phyloP scores from a whole-genome alignment of 2,888 invertebrate genomes.

The Heliconius ethilla region DNA sequence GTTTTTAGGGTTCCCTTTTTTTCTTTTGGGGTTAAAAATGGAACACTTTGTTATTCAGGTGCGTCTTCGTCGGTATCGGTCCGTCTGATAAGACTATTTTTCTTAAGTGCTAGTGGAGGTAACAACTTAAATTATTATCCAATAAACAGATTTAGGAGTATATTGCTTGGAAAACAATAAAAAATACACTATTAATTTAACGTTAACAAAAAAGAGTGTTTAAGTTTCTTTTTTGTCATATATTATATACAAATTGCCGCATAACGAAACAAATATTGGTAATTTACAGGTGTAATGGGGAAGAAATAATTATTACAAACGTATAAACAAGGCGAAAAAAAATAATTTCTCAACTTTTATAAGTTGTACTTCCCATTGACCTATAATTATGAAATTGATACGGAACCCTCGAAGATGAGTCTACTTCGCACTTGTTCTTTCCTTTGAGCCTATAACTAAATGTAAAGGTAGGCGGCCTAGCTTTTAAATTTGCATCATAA shows the following conservation, averaged over 20 bases:
- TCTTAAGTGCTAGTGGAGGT: not conserved
- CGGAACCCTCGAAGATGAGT: not conserved
- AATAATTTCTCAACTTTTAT: too few species aligned
- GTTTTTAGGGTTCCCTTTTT: not conserved
- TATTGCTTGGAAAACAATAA: not conserved
- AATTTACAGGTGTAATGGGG: too few species aligned
- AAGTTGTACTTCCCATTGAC: not conserved
- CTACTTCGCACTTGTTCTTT: not conserved
- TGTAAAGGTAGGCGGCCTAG: slow-evolving; percentile 33
- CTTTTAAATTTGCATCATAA: slow-evolving; percentile 24
- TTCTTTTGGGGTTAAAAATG: not conserved
- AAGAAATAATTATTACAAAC: too few species aligned
- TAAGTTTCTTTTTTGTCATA: slow-evolving; percentile 18
- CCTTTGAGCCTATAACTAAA: slow-evolving; percentile 4
- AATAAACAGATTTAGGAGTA: not conserved
- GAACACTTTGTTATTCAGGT: not conserved
- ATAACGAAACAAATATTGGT: too few species aligned
- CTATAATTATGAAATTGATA: not conserved
- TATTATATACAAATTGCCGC: too few species aligned
- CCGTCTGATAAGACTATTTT: too few species aligned
- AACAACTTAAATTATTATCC: not conserved
- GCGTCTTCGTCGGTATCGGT: too few species aligned
- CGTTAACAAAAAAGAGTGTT: not conserved
- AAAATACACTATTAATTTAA: not conserved
- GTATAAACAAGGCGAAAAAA: too few species aligned